Evolutionary conservation across 1,140 invertebrate genomes (phyloP).

Genomic region (Drosophila setifemur): DNA sequence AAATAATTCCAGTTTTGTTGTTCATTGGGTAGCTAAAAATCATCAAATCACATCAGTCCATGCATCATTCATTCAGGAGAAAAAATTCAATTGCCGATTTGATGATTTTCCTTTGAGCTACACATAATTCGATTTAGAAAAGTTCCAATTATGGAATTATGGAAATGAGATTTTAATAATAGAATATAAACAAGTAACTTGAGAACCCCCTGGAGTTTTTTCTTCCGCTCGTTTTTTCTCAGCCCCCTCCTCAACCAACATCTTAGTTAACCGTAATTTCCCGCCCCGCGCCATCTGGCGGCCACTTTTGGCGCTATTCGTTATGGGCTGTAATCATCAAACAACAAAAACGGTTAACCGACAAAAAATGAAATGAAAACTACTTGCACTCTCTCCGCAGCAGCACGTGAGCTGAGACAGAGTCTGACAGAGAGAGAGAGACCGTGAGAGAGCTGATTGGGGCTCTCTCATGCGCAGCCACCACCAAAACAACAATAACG

Average conservation of each 20-base stretch:
- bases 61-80: no score
- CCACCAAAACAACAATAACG: slow-evolving; percentile 42
- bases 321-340: slow-evolving; percentile 37
- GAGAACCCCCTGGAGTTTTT: not conserved
- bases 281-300: slow-evolving; percentile 22
- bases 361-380: slow-evolving; percentile 33
- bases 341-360: slow-evolving; percentile 38
- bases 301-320: slow-evolving; percentile 11
- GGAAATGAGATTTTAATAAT: not conserved
- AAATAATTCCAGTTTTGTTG: no score
- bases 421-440: slow-evolving; percentile 20
- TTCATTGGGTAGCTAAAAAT: no score
- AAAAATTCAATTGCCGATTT: no score
- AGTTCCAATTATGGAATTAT: no score
- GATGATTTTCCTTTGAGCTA: no score
- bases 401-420: slow-evolving; percentile 32
- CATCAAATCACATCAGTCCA: no score
- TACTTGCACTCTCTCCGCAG: slow-evolving; percentile 17
- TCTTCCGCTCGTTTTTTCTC: not conserved
- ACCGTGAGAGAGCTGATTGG: slow-evolving; percentile 13
- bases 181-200: not conserved
- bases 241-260: not conserved
- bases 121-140: no score
- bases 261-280: not conserved
- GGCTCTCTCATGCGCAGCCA: slow-evolving; percentile 44